These are phyloP conservation scores for Dicaeum eximium DNA, from an alignment of 2,113 vertebrate species.

Conservation along the genomic window DNA sequence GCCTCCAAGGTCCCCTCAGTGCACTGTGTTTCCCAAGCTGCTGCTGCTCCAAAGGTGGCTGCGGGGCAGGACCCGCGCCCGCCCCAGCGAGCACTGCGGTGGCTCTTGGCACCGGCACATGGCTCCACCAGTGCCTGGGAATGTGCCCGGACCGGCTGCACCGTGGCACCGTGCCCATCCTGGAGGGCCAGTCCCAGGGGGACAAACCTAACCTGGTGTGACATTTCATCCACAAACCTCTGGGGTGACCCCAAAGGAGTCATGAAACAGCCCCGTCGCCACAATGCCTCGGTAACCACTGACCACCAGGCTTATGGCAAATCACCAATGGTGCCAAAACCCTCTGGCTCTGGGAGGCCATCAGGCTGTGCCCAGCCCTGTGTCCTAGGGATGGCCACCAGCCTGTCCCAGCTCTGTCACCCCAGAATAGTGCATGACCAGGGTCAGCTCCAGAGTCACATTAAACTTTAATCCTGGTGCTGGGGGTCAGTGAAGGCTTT, in stretches of 20 bases:
- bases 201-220: not conserved
- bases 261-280: accelerated
- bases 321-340: not conserved
- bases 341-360: not conserved
- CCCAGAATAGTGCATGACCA: accelerated
- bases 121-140: not conserved
- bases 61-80: not conserved
- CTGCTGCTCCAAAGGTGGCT: not conserved
- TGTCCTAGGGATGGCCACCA: not conserved
- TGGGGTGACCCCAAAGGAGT: not conserved
- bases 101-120: not conserved
- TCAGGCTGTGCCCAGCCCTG: not conserved
- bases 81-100: accelerated
- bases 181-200: not conserved
- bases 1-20: not conserved
- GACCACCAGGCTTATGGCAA: not conserved
- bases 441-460: not conserved
- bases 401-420: not conserved
- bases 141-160: slow-evolving; percentile 7
- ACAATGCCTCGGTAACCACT: accelerated
- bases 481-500: not conserved
- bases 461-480: slow-evolving; percentile 52
- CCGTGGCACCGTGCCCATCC: not conserved
- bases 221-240: not conserved
- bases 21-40: not conserved